Percentiles rank a stretch among this genome's conserved stretches.
phyloP scores from a whole-genome alignment of 2,888 invertebrate genomes.

The Drosophila mulleri region DNA sequence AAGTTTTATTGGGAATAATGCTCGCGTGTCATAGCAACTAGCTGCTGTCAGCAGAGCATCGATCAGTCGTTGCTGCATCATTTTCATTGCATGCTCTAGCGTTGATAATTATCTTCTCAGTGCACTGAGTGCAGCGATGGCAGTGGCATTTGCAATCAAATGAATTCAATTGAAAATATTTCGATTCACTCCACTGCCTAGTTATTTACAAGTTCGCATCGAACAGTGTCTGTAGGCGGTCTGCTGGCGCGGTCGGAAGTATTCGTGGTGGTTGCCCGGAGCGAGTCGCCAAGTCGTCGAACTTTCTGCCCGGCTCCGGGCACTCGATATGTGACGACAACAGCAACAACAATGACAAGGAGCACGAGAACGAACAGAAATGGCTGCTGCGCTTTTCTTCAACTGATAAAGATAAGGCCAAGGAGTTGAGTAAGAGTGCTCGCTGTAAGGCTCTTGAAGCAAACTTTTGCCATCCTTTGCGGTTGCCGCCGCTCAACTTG shows the following conservation, averaged over 20 bases:
- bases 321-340: constrained; percentile 57
- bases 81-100: neutral
- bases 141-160: constrained; percentile 50
- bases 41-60: neutral
- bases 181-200: constrained; percentile 47
- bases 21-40: neutral
- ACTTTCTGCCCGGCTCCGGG: constrained; percentile 42
- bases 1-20: too few species aligned
- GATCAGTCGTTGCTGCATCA: neutral
- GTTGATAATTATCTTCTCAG: constrained; percentile 60
- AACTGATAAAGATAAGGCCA: constrained; percentile 76
- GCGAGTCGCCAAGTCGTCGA: constrained; percentile 42
- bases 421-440: constrained; percentile 56
- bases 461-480: constrained; percentile 64
- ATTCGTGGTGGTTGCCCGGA: constrained; percentile 27
- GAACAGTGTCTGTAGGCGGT: constrained; percentile 17
- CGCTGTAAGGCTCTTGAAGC: constrained; percentile 46
- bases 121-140: neutral
- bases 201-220: constrained; percentile 63
- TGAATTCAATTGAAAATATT: constrained; percentile 69
- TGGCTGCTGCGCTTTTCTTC: constrained; percentile 55
- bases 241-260: constrained; percentile 40
- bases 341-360: constrained; percentile 10
- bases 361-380: constrained; percentile 3
- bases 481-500: constrained; percentile 46